Percentiles rank a stretch among this genome's conserved stretches.
Evolutionary conservation across 2,888 invertebrate species (phyloP).

Genomic region (Crepidodera aurea): DNA sequence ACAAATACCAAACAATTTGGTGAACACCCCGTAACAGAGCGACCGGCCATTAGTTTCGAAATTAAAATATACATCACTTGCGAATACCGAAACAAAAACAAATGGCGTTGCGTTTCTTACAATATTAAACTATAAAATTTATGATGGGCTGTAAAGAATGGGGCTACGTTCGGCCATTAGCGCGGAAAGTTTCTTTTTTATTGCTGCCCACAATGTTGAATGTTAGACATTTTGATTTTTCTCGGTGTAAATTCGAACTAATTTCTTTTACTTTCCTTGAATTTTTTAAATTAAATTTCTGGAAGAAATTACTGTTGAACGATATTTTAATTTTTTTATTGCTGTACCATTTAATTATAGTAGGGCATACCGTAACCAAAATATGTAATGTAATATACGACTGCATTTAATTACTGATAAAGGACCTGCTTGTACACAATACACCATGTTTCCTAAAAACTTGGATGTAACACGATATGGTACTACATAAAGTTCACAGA

Average conservation of each 20-base stretch:
- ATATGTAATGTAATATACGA: too few species aligned
- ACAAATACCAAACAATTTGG: not conserved
- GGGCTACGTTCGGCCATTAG: conserved; percentile 57
- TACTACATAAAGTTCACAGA: too few species aligned
- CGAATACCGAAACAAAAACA: conserved; percentile 58
- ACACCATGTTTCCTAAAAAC: too few species aligned
- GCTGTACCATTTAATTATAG: not conserved
- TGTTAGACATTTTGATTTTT: conserved; percentile 55
- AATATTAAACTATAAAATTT: conserved; percentile 60
- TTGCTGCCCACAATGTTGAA: conserved; percentile 55
- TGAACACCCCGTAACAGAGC: conserved; percentile 13
- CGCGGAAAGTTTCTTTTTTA: conserved; percentile 57
- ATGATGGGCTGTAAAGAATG: conserved; percentile 59
- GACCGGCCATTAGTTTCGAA: conserved; percentile 59
- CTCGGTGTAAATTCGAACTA: conserved; percentile 40
- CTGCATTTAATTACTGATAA: too few species aligned
- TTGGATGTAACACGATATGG: too few species aligned
- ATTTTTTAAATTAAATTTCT: conserved; percentile 25
- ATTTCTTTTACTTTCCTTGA: conserved; percentile 25
- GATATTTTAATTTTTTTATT: not conserved
- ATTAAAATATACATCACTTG: conserved; percentile 62
- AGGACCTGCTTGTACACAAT: too few species aligned
- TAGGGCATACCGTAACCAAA: too few species aligned
- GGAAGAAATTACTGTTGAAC: not conserved
- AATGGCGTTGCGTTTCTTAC: conserved; percentile 58